Evolutionary conservation across 1,140 invertebrate species (phyloP), one percentile per base, ranked within the genome.

Genomic region (Vanessa atalanta): DNA sequence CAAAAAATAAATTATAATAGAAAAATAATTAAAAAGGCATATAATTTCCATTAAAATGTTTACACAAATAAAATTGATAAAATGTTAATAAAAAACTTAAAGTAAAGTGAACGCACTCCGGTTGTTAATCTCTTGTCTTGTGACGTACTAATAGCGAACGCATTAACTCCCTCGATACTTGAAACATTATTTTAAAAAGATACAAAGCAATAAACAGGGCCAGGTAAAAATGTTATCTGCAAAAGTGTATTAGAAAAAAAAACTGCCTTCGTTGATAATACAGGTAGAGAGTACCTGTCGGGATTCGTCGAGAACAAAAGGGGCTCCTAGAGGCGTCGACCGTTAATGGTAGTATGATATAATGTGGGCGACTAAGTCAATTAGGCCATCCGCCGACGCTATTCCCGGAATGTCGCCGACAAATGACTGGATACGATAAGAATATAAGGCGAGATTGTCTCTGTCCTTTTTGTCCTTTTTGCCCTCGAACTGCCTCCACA

Each of bases 331-430:
- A 88, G 84, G 79, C 85, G 85, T 87, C 81, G 77, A 51, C 83
- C 73, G 80, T 84, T 90, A 89, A 88, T 89, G 79, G 83, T 80
- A 83, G 80, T 85, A 83, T 83, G 83, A 89, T 86, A 79, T 79
- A 82, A 85, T 85, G 90, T 92, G 86, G 88, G 88, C 88, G 90
- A 88, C 84, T 83, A 88, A 87, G 88, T 90, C 90, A 90, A 92
- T 92, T 90, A 92, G 89, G 86, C 81, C 87, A 88, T 91, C 90
- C 88, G 88, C 82, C 90, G 88, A 83, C 89, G 76, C 84, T 84
- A 89, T 92, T 92, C 90, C 90, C 81, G 86, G 90, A 92, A 92
- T 89, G 88, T 88, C 81, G 80, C 79, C 90, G 83, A 90, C 90
- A 92, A 92, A 92, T 90, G 90, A 87, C 80, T 83, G 81, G 78